Evolutionary conservation across 2,888 invertebrate species (phyloP).

Genomic region (Laothoe populi): DNA sequence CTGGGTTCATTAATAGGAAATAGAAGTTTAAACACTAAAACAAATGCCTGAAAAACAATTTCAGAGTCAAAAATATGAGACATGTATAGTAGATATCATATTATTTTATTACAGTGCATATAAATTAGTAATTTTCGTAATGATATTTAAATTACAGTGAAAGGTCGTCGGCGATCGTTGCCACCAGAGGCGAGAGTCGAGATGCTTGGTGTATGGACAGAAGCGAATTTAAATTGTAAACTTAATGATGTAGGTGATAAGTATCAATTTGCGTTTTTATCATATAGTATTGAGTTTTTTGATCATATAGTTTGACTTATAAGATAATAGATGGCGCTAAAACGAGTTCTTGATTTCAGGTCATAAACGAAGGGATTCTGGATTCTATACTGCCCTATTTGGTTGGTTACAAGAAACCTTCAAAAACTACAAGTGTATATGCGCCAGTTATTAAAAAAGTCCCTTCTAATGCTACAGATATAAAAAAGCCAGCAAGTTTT

Average conservation of each 20-base stretch:
- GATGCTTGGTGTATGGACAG: conserved; percentile 80
- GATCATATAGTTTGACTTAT: no score
- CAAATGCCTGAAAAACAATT: neutral
- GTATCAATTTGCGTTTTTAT: no score
- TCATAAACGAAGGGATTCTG: conserved; percentile 92
- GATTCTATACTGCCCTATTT: conserved; percentile 93
- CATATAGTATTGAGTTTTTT: no score
- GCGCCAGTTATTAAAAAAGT: conserved; percentile 84
- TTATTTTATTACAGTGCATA: no score
- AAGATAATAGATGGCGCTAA: conserved; percentile 63
- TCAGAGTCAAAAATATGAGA: no score
- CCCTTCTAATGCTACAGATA: conserved; percentile 59
- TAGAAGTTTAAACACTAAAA: neutral
- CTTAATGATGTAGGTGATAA: conserved; percentile 73
- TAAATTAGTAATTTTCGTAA: neutral
- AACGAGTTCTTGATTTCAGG: conserved; percentile 76
- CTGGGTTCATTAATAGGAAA: neutral
- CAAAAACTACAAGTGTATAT: conserved; percentile 80
- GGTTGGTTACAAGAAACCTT: conserved; percentile 82
- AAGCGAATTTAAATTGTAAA: conserved; percentile 80
- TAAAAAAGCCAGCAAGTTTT: conserved; percentile 81
- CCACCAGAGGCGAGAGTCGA: conserved; percentile 70
- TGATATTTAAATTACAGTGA: conserved; percentile 46
- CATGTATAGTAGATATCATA: no score
- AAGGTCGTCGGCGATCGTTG: conserved; percentile 55